Conservation (phyloP, 2,797 vertebrate genomes). For the Chaetophractus vellerosus region DNA sequence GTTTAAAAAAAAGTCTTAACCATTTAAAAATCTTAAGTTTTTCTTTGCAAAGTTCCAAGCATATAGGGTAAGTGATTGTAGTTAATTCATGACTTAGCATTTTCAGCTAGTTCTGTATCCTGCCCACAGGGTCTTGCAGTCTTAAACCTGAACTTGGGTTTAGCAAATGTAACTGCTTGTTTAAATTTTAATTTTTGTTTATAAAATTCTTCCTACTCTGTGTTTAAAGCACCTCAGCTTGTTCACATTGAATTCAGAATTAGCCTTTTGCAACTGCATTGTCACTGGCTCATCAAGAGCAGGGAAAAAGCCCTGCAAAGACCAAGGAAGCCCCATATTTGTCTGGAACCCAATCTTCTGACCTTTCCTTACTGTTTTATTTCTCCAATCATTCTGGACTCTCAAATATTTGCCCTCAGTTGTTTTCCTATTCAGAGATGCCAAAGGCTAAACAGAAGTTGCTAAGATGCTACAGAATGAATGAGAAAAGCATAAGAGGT, state of each 20-base stretch:
- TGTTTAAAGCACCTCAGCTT: neutral
- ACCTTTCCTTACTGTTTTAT: neutral
- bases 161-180: neutral
- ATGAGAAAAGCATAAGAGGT: neutral
- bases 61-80: neutral
- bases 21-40: neutral
- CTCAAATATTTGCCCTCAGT: neutral
- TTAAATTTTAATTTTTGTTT: neutral
- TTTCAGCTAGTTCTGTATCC: neutral
- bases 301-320: neutral
- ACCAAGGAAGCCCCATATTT: neutral
- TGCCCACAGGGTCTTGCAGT: neutral
- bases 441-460: neutral
- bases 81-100: neutral
- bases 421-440: neutral
- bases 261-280: neutral
- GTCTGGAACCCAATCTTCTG: neutral
- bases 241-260: neutral
- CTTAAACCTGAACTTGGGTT: neutral
- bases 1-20: constrained; percentile 41
- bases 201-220: neutral
- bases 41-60: neutral
- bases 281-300: neutral
- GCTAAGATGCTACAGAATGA: neutral
- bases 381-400: neutral